phyloP scores from a whole-genome alignment of 2,797 vertebrate genomes.

The Synanceia verrucosa region DNA sequence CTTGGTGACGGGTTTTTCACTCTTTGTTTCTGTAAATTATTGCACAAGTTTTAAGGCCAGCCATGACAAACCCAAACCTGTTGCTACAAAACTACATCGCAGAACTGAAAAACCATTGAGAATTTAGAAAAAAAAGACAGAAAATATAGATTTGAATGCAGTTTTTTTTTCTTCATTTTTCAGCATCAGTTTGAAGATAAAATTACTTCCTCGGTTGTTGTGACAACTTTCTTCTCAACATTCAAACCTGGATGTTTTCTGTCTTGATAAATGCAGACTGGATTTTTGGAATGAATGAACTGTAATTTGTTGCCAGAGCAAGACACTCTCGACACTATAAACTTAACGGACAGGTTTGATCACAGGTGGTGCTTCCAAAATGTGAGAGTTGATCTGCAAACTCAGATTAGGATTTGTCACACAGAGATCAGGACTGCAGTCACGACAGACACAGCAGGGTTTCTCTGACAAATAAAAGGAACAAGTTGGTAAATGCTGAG shows the following conservation, averaged over 20 bases:
- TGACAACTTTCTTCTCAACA: neutral
- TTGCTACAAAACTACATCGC: neutral
- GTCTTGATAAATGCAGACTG: neutral
- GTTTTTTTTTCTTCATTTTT: neutral
- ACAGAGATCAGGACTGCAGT: neutral
- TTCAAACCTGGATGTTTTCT: neutral
- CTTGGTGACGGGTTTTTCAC: too few species aligned
- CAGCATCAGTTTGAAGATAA: neutral
- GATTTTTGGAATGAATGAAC: neutral
- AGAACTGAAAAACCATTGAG: neutral
- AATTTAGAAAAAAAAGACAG: neutral
- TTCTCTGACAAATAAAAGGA: neutral
- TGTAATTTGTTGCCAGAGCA: neutral
- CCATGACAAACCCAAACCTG: neutral
- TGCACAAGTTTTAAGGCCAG: too few species aligned
- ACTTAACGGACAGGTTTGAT: neutral
- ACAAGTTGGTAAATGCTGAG: neutral
- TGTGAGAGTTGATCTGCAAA: neutral
- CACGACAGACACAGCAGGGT: neutral
- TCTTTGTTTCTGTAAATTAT: too few species aligned
- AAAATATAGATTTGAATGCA: neutral
- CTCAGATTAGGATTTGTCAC: neutral
- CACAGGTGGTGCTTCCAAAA: neutral
- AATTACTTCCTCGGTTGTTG: neutral
- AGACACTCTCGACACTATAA: neutral